Percentiles rank a stretch among this genome's conserved stretches.
Conservation (phyloP, 2,797 vertebrate species). For the Phalanger gymnotis region DNA sequence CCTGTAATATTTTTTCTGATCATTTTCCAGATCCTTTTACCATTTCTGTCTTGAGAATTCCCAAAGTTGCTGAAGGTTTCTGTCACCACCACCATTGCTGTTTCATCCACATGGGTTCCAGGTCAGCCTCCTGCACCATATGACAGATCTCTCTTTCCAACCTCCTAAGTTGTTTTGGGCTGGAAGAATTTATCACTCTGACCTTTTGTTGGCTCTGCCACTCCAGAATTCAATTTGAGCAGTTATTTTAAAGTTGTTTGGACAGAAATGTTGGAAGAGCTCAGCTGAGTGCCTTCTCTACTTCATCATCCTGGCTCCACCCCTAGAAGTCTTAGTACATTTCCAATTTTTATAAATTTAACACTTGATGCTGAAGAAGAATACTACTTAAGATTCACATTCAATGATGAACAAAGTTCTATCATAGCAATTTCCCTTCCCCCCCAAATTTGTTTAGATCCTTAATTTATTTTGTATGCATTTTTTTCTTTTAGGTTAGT, state of each 20-base stretch:
- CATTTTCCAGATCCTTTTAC: not conserved
- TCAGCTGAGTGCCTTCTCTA: not conserved
- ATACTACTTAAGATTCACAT: too few relatives aligned
- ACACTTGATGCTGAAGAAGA: too few relatives aligned
- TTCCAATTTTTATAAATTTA: too few relatives aligned
- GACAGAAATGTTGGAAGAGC: not conserved
- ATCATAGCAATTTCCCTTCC: not conserved
- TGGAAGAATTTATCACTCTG: too few relatives aligned
- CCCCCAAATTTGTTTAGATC: not conserved
- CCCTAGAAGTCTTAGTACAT: too few relatives aligned
- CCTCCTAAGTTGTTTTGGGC: too few relatives aligned
- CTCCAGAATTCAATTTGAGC: too few relatives aligned
- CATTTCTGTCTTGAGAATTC: not conserved
- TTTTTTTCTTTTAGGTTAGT: not conserved
- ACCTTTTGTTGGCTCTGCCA: too few relatives aligned
- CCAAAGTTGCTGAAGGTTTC: not conserved
- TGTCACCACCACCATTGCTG: not conserved
- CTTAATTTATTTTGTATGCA: not conserved
- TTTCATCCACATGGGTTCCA: not conserved
- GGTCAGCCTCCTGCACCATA: not conserved
- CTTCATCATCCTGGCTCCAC: not conserved
- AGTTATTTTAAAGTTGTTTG: too few relatives aligned
- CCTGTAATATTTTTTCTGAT: not conserved
- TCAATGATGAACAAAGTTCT: not conserved
- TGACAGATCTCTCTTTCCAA: not conserved